Base-by-base conservation (phyloP, 2,113 vertebrate genomes). In the Glaucomys volans region DNA sequence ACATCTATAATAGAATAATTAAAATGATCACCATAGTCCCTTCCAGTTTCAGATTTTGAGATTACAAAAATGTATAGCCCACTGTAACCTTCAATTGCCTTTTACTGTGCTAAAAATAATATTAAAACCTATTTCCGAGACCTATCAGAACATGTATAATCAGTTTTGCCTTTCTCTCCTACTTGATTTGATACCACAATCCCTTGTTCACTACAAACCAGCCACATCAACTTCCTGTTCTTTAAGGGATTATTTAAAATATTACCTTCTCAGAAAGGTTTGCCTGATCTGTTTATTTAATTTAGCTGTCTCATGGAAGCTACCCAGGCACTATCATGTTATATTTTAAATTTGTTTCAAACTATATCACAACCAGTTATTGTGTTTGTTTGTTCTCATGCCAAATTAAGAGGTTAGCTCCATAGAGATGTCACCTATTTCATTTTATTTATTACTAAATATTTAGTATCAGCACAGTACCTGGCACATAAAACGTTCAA, bases 301-400 rank as follows among this genome's bases (percentile, higher is more conserved):
- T 62, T 75, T 90, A 94, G 10, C 22, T 9, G 90, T 17, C 20
- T 94, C 20, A 26, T 92, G 28, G 74, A 77, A 90, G 20, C 87
- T 83, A 74, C 17, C 47, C 32, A 75, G 52, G 35, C 20, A 87
- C 54, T 83, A 26, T 85, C 57, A 71, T 59, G 35, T 83, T 90
- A 44, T 50, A 57, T 90, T 94, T 80, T 83, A 87, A 90, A 83
- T 96, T 77, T 96, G 13, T 50, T 62, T 97, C 37, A 76, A 52
- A 62, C 28, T 80, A 14, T 85, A 74, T 62, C 54, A 96, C 37
- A 84, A 79, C 40, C 1, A 81, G 44, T 82, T 89, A 52, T 74
- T 90, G 66, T 57, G n/a, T 92, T 94, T 91, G 42, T 87, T 97
- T 96, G 11, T 69, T 90, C n/a, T 95, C 40, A 72, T 87, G 62